Conservation (phyloP, 2,113 vertebrate species). For the Leptosomus discolor region DNA sequence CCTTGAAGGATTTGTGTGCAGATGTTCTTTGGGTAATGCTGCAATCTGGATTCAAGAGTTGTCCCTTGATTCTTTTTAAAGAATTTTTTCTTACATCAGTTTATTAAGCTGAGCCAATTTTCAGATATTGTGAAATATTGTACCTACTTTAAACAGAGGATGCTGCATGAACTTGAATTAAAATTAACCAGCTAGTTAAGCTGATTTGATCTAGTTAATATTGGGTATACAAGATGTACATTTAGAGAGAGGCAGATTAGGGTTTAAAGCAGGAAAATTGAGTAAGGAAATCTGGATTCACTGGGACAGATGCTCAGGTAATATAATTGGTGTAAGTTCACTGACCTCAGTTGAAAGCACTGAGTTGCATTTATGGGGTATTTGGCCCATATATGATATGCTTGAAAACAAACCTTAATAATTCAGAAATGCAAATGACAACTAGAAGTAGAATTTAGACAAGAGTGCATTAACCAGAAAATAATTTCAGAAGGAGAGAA, state of each 20-base stretch:
- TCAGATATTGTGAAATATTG: neutral
- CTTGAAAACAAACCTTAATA: neutral
- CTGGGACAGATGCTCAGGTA: neutral
- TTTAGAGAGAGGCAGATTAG: neutral
- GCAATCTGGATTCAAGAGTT: neutral
- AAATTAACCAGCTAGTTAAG: constrained; percentile 3
- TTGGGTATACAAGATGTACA: neutral
- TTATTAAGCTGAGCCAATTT: neutral
- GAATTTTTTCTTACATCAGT: neutral
- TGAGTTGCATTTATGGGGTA: neutral
- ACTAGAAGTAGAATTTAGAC: neutral
- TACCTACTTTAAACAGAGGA: neutral
- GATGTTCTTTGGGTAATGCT: neutral
- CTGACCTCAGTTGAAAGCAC: neutral
- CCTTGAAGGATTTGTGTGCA: constrained; percentile 13
- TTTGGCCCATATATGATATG: neutral
- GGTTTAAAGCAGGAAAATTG: neutral
- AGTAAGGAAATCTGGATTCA: neutral
- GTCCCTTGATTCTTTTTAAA: neutral
- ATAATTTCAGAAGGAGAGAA: neutral
- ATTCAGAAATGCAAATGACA: neutral
- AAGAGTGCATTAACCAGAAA: neutral
- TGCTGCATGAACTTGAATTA: neutral
- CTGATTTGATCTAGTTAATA: neutral
- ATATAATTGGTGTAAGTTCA: neutral